These are phyloP conservation scores for Dinomys branickii DNA, from an alignment of 2,113 vertebrate species.

Conservation along the genomic window DNA sequence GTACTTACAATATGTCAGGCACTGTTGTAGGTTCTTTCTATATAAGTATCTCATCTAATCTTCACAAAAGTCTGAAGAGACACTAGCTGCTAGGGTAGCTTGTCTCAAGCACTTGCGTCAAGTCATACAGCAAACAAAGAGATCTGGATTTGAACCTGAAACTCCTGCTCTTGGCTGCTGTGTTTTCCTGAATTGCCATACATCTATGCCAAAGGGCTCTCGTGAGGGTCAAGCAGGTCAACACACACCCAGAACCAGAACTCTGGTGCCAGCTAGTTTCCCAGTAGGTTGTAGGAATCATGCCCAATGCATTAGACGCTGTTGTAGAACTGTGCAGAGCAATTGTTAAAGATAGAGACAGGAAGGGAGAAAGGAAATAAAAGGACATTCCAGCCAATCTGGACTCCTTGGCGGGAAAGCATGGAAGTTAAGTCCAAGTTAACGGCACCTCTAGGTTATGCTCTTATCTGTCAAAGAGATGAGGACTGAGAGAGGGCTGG, in stretches of 20 bases:
- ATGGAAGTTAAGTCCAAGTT: not conserved
- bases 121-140: not conserved
- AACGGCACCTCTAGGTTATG: not conserved
- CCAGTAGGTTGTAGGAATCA: fast-evolving
- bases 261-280: not conserved
- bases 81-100: too few relatives aligned
- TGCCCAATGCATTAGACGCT: not conserved
- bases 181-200: not conserved
- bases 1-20: fast-evolving
- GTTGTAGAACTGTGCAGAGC: not conserved
- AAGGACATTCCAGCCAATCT: not conserved
- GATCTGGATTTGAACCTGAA: not conserved
- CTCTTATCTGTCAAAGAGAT: not conserved
- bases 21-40: not conserved
- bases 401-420: not conserved
- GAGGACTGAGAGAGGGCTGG: not conserved
- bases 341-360: not conserved
- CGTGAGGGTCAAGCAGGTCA: not conserved
- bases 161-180: not conserved
- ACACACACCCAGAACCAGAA: not conserved
- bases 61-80: not conserved
- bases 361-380: not conserved
- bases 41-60: not conserved
- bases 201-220: not conserved
- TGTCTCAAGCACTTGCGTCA: not conserved